phyloP scores from a whole-genome alignment of 2,888 invertebrate genomes.

The Agrotis clavis region DNA sequence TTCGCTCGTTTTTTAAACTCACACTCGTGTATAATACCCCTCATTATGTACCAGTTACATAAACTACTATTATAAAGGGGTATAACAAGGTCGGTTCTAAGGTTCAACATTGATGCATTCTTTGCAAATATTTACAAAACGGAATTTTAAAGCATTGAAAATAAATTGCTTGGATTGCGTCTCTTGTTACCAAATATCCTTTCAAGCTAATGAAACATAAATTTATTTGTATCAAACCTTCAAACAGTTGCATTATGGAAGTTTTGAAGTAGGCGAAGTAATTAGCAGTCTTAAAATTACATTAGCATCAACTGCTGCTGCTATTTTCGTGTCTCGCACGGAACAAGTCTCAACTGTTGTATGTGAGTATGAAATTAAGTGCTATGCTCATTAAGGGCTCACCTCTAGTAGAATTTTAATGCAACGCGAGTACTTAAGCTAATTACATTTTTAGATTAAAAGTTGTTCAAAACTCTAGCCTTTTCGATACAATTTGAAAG shows the following conservation, averaged over 20 bases:
- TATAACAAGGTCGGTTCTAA: slow-evolving; percentile 1
- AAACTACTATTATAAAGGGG: no score
- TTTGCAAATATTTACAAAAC: slow-evolving; percentile 28
- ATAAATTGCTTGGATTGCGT: no score
- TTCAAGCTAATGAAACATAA: slow-evolving; percentile 47
- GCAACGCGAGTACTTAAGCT: neutral
- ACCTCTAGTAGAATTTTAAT: slow-evolving; percentile 3
- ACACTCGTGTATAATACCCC: no score
- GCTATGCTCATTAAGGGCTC: slow-evolving; percentile 22
- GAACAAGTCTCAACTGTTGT: slow-evolving; percentile 9
- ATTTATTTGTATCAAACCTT: slow-evolving; percentile 40
- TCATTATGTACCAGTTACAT: no score
- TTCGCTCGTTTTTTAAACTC: no score
- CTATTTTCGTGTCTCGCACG: slow-evolving; percentile 9
- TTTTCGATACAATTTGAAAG: neutral
- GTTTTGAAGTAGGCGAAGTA: slow-evolving; percentile 47
- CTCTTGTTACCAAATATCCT: slow-evolving; percentile 44
- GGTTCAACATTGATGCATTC: slow-evolving; percentile 12
- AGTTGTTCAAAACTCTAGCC: neutral
- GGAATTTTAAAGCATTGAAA: slow-evolving; percentile 26
- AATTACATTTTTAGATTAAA: neutral
- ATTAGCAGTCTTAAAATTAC: slow-evolving; percentile 42
- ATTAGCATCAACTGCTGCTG: slow-evolving; percentile 19
- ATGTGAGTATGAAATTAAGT: slow-evolving; percentile 26
- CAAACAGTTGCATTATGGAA: slow-evolving; percentile 54